phyloP scores from a whole-genome alignment of 2,113 vertebrate genomes.

The Gracilinanus agilis region DNA sequence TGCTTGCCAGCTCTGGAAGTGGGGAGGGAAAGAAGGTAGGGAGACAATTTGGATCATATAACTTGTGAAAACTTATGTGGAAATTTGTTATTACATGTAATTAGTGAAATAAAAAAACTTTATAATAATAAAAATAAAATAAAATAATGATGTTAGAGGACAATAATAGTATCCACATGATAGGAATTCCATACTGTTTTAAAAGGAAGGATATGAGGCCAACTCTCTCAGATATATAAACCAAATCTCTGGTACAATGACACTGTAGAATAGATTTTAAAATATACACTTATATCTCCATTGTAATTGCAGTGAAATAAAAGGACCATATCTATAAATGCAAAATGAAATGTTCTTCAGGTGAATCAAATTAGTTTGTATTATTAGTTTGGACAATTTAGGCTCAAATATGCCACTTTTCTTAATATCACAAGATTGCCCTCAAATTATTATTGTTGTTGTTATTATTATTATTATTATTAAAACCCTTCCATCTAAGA shows the following conservation, averaged over 20 bases:
- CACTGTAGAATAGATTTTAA: constrained; percentile 11
- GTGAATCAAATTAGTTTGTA: background rate
- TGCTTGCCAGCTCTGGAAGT: too few species aligned
- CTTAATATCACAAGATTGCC: background rate
- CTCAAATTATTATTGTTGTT: too few species aligned
- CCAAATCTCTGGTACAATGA: background rate
- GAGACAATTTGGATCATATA: too few species aligned
- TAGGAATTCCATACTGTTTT: background rate
- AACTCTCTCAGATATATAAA: constrained; percentile 13
- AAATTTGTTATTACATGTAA: too few species aligned
- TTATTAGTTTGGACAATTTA: constrained; percentile 7
- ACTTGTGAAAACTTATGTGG: too few species aligned
- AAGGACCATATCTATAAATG: background rate
- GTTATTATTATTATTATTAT: too few species aligned
- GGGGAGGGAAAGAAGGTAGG: too few species aligned
- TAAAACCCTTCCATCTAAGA: too few species aligned
- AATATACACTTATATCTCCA: background rate
- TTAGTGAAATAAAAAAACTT: too few species aligned
- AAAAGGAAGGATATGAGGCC: background rate
- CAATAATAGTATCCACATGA: background rate
- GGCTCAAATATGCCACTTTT: background rate
- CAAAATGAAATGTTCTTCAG: constrained; percentile 5
- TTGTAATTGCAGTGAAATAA: background rate
- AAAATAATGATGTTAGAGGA: background rate
- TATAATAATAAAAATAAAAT: too few species aligned